These are phyloP conservation scores for Gastrophryne carolinensis DNA, from an alignment of 2,797 vertebrate species.

Conservation along the genomic window DNA sequence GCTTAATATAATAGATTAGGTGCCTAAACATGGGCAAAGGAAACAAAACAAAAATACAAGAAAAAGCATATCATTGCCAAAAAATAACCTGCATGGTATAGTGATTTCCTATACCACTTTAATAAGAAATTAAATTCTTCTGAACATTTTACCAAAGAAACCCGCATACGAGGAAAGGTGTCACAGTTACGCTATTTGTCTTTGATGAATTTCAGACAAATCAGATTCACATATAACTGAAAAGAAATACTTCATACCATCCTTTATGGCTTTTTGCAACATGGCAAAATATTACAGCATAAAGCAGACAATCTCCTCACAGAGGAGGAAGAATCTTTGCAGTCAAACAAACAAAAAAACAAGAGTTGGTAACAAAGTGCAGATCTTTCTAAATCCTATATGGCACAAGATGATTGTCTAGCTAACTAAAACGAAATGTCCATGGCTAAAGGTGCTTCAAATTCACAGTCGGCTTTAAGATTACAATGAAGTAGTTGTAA, in stretches of 20 bases:
- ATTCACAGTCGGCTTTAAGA: slow-evolving; percentile 39
- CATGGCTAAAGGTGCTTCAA: slow-evolving; percentile 38
- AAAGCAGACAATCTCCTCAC: slow-evolving; percentile 85
- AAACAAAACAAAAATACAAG: slow-evolving; percentile 1
- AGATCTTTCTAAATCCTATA: slow-evolving; percentile 57
- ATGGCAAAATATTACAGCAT: slow-evolving; percentile 83
- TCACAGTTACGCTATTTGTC: slow-evolving; percentile 75
- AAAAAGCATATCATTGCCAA: background rate
- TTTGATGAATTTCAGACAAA: slow-evolving; percentile 66
- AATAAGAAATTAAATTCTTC: slow-evolving; percentile 57
- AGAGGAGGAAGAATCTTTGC: slow-evolving; percentile 86
- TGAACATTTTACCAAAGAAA: slow-evolving; percentile 66
- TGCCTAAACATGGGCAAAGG: background rate
- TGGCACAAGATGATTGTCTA: slow-evolving; percentile 54
- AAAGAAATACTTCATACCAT: slow-evolving; percentile 64
- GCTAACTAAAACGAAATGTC: slow-evolving; percentile 50
- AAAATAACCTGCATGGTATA: slow-evolving; percentile 57
- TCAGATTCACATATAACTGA: slow-evolving; percentile 65
- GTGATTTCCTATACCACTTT: slow-evolving; percentile 56
- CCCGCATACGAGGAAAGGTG: slow-evolving; percentile 70
- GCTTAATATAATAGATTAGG: slow-evolving; percentile 6
- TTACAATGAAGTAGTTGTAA: slow-evolving; percentile 43
- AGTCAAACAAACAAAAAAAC: slow-evolving; percentile 74
- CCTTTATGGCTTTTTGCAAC: slow-evolving; percentile 89
- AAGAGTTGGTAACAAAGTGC: slow-evolving; percentile 61